Evolutionary conservation across 2,113 vertebrate genomes (phyloP).

Genomic region (Desmodus rotundus): DNA sequence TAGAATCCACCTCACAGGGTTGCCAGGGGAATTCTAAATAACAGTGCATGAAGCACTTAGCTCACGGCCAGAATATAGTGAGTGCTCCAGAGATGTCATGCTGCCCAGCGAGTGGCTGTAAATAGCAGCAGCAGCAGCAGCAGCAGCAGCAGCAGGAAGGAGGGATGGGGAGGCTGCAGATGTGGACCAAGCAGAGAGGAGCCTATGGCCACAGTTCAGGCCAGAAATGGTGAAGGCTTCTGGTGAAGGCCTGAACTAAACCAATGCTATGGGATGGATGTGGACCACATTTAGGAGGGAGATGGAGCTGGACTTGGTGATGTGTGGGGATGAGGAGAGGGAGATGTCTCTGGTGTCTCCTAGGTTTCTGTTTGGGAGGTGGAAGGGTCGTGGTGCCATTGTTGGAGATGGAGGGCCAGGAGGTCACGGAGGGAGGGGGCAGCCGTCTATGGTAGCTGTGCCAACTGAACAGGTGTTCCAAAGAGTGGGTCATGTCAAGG

Average conservation of each 20-base stretch:
- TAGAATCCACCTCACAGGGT: background rate
- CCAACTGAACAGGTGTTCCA: background rate
- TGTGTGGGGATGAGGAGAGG: background rate
- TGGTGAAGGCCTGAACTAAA: background rate
- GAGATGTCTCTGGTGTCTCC: background rate
- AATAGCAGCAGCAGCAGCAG: background rate
- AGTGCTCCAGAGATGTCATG: background rate
- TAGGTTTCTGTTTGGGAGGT: background rate
- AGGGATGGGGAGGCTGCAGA: background rate
- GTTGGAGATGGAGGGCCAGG: background rate
- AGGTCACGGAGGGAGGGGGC: background rate
- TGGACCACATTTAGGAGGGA: too few relatives aligned
- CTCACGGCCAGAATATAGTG: background rate
- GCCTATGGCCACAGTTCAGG: background rate
- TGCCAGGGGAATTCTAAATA: background rate
- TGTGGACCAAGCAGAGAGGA: background rate
- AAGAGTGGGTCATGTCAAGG: background rate
- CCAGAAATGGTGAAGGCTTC: accelerated
- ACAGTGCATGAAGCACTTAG: background rate
- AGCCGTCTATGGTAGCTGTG: background rate
- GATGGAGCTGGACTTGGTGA: background rate
- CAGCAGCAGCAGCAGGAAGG: background rate
- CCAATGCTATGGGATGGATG: background rate
- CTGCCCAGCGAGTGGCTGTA: background rate
- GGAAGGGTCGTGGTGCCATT: background rate